Conservation (phyloP, 2,888 invertebrate species). For the Scaptomyza flava region DNA sequence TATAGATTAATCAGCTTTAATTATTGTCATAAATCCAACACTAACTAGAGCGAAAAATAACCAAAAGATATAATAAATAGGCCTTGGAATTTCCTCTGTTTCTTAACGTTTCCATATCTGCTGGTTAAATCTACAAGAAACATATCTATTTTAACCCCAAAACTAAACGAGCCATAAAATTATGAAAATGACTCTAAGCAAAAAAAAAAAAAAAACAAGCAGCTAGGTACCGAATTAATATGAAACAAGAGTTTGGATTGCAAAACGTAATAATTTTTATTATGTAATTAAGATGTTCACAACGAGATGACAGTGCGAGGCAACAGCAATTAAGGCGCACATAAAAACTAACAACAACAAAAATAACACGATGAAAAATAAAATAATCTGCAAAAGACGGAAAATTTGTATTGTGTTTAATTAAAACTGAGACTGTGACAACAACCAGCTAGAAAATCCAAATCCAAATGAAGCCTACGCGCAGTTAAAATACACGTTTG, state of each 20-base stretch:
- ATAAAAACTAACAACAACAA: slow-evolving; percentile 59
- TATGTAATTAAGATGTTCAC: slow-evolving; percentile 78
- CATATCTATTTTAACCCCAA: slow-evolving; percentile 49
- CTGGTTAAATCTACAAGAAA: slow-evolving; percentile 42
- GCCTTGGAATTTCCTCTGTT: slow-evolving; percentile 3
- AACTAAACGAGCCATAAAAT: slow-evolving; percentile 77
- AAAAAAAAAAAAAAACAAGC: slow-evolving; percentile 4
- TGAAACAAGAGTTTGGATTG: slow-evolving; percentile 38
- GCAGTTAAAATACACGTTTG: slow-evolving; percentile 73
- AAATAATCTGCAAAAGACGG: slow-evolving; percentile 69
- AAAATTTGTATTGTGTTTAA: slow-evolving; percentile 80
- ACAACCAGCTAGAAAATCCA: slow-evolving; percentile 50
- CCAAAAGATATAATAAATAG: slow-evolving; percentile 1
- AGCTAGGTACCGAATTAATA: slow-evolving; percentile 33
- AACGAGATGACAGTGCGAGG: slow-evolving; percentile 59
- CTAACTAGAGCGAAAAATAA: neutral
- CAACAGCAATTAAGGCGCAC: slow-evolving; percentile 61
- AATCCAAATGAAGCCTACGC: slow-evolving; percentile 73
- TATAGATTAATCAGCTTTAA: neutral
- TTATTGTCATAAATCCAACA: neutral
- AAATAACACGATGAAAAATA: slow-evolving; percentile 26
- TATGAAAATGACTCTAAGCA: slow-evolving; percentile 44
- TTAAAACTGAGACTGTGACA: slow-evolving; percentile 61
- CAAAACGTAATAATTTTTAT: slow-evolving; percentile 74
- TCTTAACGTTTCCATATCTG: slow-evolving; percentile 40